Evolutionary conservation across 2,888 invertebrate species (phyloP), one percentile per base, ranked within the genome.

Genomic region (Pemphredon lugubris): DNA sequence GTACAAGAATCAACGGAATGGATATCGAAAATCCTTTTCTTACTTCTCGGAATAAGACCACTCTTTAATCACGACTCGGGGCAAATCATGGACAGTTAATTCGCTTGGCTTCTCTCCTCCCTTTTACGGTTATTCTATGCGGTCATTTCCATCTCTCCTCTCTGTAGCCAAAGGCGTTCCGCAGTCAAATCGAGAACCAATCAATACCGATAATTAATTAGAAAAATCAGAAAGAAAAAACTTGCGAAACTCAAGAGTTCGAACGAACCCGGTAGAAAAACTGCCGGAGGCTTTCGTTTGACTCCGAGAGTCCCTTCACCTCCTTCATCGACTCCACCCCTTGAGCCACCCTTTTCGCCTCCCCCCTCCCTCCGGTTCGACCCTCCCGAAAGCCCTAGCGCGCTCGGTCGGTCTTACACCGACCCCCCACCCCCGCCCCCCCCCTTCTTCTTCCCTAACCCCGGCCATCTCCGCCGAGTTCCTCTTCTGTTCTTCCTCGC

Each of bases 171-270:
- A 73, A 75, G 82, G 78, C 78, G 69, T 67, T 76, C 72, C 72
- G 48, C 70, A 83, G 75, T 82, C 83, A 79, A 83, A 84, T 83
- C 75, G 74, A 82, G 75, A 84, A 83, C 79, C 85, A 86, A 87
- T 87, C 84, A 82, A 86, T 84, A 84, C 82, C 82, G 84, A 83
- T 86, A 85, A 86, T 87, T 86, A 87, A 87, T 86, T 86, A 85
- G 83, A 85, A 86, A 86, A 86, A 86, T 84, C 73, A 77, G 75
- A 83, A 69, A 65, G 76, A 70, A 78, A 81, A 83, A 87, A 84
- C 83, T 85, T 80, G 78, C 77, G 82, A 84, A 85, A 82, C 83
- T 83, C 80, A 75, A 83, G 81, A 83, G 80, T 73, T 73, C 72
- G 64, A 51, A 65, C 75, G 54, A 34, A 55, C 63, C 68, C 64